Evolutionary conservation across 2,797 vertebrate species (phyloP), one percentile per base, ranked within the genome.

Genomic region (Micrastur ruficollis): DNA sequence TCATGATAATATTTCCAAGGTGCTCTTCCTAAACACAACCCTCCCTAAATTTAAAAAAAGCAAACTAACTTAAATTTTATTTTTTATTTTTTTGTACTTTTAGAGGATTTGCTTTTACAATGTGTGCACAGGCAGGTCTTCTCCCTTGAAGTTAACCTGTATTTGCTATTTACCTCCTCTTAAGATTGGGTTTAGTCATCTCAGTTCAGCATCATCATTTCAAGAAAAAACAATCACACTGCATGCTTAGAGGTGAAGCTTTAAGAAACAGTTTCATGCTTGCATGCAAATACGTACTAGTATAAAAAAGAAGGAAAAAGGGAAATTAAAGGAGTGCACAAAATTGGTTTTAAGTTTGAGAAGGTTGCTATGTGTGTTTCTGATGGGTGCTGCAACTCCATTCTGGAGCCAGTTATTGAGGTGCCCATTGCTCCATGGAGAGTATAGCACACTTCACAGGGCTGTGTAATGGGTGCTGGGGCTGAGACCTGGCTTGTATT

Each of bases 361-460:
- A 52, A 58, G 18, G 14, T 67, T 71, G 13, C 42, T 85, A 0
- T 34, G 5, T 84, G 34, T 86, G 20, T 79, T 90, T 82, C 27
- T 91, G 47, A 15, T 31, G 27, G 42, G 4, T 44, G 55, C 68
- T 59, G 47, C 20, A 58, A 2, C 32, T 93, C 32, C 8, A 1
- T 16, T 71, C 40, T 38, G 61, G 47, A 61, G 6, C 47, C 25
- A 12, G 29, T 27, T 62, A 6, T 6, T 68, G 73, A 42, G 42
- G 47, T 67, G 38, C 20, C 55, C 12, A 0, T 65, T 4, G 5
- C 78, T 71, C 26, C 29, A 0, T 2, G 23, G 49, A 25, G 63
- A 65, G 21, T 26, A 31, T 8, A n/a, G 56, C 18, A 2, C 25
- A 18, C 20, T 20, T 86, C 4, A 0, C 9, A 8, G 36, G 25